Evolutionary conservation across 2,888 invertebrate species (phyloP).

Genomic region (Ommatoiulus sabulosus): DNA sequence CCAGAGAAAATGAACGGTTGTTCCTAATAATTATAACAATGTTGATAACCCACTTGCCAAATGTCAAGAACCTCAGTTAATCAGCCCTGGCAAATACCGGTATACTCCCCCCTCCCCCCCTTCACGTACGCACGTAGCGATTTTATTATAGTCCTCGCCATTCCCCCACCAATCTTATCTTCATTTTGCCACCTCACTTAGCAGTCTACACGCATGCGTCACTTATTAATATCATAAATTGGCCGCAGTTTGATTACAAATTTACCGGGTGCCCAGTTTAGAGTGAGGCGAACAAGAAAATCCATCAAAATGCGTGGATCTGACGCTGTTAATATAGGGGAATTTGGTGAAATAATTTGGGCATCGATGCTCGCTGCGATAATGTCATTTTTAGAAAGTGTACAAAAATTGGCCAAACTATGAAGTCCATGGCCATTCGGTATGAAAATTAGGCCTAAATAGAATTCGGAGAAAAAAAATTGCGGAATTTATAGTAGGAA

Average conservation of each 20-base stretch:
- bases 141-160: neutral
- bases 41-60: conserved; percentile 40
- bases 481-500: too few species aligned
- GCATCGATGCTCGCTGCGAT: too few species aligned
- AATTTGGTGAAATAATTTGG: too few species aligned
- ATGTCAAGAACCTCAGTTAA: conserved; percentile 40
- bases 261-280: neutral
- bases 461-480: too few species aligned
- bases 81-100: conserved; percentile 4
- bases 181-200: conserved; percentile 43
- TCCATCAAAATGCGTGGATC: too few species aligned
- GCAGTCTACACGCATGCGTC: conserved; percentile 36
- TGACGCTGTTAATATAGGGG: too few species aligned
- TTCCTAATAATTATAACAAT: conserved; percentile 43
- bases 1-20: conserved; percentile 17
- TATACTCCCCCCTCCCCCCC: neutral
- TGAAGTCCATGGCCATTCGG: too few species aligned
- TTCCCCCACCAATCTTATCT: conserved; percentile 37
- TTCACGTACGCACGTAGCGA: neutral
- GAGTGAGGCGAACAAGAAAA: too few species aligned
- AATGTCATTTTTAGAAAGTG: too few species aligned
- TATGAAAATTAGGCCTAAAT: too few species aligned
- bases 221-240: conserved; percentile 10
- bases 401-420: too few species aligned
- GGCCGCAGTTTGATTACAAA: neutral